Evolutionary conservation across 2,888 invertebrate genomes (phyloP).

Genomic region (Cryptus armator): DNA sequence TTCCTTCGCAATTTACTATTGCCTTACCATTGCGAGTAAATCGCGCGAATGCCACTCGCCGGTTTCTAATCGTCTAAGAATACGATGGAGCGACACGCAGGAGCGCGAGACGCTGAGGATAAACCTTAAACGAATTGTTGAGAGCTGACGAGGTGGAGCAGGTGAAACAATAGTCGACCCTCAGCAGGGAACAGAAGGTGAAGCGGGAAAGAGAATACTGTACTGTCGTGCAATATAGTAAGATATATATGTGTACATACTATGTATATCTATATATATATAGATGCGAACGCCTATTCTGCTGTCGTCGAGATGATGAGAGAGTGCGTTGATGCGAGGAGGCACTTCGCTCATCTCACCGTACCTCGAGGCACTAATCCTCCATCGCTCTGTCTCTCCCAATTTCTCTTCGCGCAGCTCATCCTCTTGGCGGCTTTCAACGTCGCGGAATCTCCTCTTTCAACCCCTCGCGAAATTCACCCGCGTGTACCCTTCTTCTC

Average conservation of each 20-base stretch:
- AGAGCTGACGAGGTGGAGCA: constrained; percentile 10
- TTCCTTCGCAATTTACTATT: background rate
- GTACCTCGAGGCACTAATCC: background rate
- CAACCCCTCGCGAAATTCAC: background rate
- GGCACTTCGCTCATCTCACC: background rate
- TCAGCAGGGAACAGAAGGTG: background rate
- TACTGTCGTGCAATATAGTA: background rate
- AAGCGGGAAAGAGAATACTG: background rate
- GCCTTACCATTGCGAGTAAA: constrained; percentile 5
- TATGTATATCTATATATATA: background rate
- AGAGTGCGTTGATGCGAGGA: constrained; percentile 16
- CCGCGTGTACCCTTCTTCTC: background rate
- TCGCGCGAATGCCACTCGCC: background rate
- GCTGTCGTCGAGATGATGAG: constrained; percentile 12
- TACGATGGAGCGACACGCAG: background rate
- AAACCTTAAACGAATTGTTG: background rate
- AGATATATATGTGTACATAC: background rate
- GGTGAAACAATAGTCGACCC: constrained; percentile 8
- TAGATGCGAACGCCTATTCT: background rate
- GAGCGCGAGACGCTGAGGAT: background rate
- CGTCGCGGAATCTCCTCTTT: constrained; percentile 2
- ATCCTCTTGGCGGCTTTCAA: constrained; percentile 3
- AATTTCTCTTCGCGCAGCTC: background rate
- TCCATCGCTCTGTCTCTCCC: background rate
- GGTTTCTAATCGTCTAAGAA: constrained; percentile 16